These are phyloP conservation scores for Turnix velox DNA, from an alignment of 2,113 vertebrate genomes.

Conservation along the genomic window DNA sequence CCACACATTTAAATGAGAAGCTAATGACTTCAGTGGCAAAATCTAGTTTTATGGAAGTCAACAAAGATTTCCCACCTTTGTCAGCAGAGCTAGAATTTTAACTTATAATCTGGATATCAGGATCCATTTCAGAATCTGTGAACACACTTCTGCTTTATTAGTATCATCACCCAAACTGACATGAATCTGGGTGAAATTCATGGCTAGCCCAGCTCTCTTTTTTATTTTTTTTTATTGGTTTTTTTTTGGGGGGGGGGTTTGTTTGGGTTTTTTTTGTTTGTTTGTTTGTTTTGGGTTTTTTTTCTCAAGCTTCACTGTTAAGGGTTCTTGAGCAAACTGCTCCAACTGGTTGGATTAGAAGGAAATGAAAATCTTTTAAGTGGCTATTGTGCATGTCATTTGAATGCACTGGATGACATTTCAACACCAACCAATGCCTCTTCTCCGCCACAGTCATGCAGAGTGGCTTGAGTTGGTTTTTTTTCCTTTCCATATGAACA, in stretches of 20 bases:
- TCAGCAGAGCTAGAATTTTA: neutral
- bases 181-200: neutral
- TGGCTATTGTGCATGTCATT: conserved; percentile 45
- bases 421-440: conserved; percentile 53
- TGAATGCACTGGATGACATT: conserved; percentile 44
- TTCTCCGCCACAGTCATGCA: conserved; percentile 29
- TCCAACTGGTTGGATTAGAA: conserved; percentile 47
- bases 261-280: no score
- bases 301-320: neutral
- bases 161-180: neutral
- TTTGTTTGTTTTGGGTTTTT: no score
- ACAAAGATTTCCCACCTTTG: neutral
- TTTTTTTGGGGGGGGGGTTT: no score
- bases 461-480: neutral
- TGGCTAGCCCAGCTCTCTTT: neutral
- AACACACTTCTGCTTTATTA: neutral
- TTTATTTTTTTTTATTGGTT: no score
- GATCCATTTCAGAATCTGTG: neutral
- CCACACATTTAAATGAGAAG: neutral
- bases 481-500: conserved; percentile 36
- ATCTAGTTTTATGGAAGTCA: neutral
- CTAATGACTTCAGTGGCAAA: neutral
- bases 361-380: conserved; percentile 49
- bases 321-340: neutral
- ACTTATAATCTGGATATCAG: neutral